phyloP scores from a whole-genome alignment of 2,113 vertebrate genomes.

The Phainopepla nitens region DNA sequence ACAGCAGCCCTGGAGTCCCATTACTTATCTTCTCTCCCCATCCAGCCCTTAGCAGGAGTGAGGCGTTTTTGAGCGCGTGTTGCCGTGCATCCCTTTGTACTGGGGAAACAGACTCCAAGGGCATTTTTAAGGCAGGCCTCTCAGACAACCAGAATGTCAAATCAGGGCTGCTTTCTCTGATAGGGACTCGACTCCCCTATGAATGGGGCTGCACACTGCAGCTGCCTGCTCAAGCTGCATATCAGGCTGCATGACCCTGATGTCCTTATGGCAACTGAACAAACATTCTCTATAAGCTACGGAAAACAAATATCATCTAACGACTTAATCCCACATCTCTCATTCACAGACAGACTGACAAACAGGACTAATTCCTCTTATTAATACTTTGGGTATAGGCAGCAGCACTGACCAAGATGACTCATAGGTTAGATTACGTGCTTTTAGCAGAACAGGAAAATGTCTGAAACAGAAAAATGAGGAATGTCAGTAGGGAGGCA shows the following conservation, averaged over 20 bases:
- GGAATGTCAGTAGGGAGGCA: neutral
- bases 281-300: neutral
- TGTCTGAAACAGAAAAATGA: neutral
- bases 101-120: neutral
- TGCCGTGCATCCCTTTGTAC: neutral
- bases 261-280: conserved; percentile 8
- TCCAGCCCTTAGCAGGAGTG: fast-evolving
- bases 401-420: neutral
- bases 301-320: conserved; percentile 29
- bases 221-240: neutral
- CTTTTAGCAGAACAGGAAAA: neutral
- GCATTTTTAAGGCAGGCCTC: neutral
- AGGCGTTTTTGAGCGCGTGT: neutral
- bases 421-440: neutral
- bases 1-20: neutral
- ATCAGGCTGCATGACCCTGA: neutral
- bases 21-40: neutral
- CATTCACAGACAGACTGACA: conserved; percentile 43
- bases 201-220: neutral
- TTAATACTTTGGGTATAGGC: conserved; percentile 8
- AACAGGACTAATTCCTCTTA: conserved; percentile 38
- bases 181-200: neutral
- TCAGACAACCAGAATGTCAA: neutral
- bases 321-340: neutral
- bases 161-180: neutral